Conservation (phyloP, 2,797 vertebrate species). For the Anableps anableps region DNA sequence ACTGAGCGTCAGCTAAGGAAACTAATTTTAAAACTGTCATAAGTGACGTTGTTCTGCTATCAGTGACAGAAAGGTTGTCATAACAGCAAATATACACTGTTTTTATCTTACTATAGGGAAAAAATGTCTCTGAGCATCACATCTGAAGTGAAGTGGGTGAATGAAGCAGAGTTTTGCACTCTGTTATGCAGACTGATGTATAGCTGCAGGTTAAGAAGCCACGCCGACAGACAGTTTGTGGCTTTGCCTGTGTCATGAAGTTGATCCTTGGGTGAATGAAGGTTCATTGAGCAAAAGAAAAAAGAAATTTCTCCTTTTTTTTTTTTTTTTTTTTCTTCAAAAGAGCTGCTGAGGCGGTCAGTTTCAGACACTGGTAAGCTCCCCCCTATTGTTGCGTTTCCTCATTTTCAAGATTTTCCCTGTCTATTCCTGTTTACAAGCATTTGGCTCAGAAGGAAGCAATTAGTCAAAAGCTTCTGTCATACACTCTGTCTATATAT, state of each 20-base stretch:
- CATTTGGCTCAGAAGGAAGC: constrained; percentile 39
- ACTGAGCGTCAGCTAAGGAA: constrained; percentile 38
- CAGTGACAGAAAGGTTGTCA: constrained; percentile 21
- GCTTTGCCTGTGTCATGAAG: constrained; percentile 17
- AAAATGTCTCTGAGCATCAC: constrained; percentile 28
- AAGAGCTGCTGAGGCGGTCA: constrained; percentile 54
- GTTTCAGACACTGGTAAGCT: constrained; percentile 32
- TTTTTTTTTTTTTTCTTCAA: constrained; percentile 39
- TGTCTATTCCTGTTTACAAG: constrained; percentile 36
- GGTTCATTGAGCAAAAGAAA: constrained; percentile 18
- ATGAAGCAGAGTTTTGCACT: constrained; percentile 27
- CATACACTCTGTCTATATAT: constrained; percentile 15
- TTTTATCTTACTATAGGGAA: constrained; percentile 29
- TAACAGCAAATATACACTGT: constrained; percentile 12
- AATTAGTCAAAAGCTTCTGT: constrained; percentile 50
- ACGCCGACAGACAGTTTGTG: constrained; percentile 59
- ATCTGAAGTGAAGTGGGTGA: constrained; percentile 37
- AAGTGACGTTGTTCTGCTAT: constrained; percentile 39
- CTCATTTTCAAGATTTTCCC: constrained; percentile 57
- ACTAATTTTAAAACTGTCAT: constrained; percentile 30
- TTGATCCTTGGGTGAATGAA: not conserved
- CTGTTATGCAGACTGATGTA: constrained; percentile 54
- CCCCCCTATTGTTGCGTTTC: constrained; percentile 52
- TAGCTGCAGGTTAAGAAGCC: constrained; percentile 65
- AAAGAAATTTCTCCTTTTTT: constrained; percentile 33